phyloP scores from a whole-genome alignment of 2,113 vertebrate genomes.

The mouse (Mus musculus) region DNA sequence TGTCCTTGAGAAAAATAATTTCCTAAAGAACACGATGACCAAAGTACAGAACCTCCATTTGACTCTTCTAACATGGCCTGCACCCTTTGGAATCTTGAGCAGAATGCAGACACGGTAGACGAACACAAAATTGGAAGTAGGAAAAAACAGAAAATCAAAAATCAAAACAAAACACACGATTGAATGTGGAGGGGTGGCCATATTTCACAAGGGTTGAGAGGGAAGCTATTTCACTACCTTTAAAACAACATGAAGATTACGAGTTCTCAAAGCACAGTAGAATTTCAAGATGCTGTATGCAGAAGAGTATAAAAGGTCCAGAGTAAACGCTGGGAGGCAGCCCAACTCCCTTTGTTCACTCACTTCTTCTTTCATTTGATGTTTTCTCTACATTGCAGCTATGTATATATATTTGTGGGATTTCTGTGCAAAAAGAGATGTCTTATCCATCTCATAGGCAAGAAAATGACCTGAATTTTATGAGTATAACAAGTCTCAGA shows the following conservation, averaged over 20 bases:
- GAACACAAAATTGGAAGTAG: background rate
- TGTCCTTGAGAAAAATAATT: background rate
- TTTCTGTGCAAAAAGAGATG: background rate
- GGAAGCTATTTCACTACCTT: background rate
- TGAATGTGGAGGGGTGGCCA: background rate
- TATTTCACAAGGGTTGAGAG: background rate
- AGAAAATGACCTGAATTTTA: slow-evolving; percentile 4
- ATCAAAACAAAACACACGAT: background rate
- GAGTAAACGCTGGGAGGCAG: background rate
- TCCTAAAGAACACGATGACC: fast-evolving
- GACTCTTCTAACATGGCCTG: background rate
- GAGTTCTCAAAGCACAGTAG: background rate
- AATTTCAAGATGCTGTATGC: background rate
- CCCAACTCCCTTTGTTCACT: background rate
- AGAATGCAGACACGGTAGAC: background rate
- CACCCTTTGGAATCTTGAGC: fast-evolving
- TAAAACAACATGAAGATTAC: fast-evolving
- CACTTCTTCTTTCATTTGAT: background rate
- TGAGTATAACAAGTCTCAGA: background rate
- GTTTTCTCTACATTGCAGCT: too few species aligned
- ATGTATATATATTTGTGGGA: background rate
- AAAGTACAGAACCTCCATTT: background rate
- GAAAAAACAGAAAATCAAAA: background rate
- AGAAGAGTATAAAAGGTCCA: background rate
- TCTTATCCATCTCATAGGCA: background rate